Conservation (phyloP, 2,888 invertebrate genomes). For the Ophion ventricosus region DNA sequence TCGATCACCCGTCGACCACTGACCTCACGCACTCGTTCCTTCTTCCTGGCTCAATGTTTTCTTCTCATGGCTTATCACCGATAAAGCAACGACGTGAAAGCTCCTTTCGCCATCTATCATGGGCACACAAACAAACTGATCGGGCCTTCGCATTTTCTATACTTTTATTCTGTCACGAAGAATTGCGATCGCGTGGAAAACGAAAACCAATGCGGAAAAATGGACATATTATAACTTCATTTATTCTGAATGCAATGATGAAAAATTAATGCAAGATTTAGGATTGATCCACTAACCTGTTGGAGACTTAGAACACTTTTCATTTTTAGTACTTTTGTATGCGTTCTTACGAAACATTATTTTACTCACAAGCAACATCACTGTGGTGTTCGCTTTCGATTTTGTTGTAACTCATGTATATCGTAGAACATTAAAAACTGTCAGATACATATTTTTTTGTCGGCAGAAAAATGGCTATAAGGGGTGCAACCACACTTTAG, state of each 20-base stretch:
- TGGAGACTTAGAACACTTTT: neutral
- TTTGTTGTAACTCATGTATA: neutral
- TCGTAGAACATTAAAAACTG: neutral
- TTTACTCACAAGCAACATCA: neutral
- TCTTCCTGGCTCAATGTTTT: slow-evolving; percentile 46
- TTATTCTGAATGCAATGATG: too few species aligned
- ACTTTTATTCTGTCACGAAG: neutral
- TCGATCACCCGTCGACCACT: slow-evolving; percentile 45
- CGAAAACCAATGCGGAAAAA: neutral
- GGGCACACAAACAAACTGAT: neutral
- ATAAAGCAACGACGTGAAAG: neutral
- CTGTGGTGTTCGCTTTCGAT: neutral
- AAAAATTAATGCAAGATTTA: too few species aligned
- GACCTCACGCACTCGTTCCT: slow-evolving; percentile 42
- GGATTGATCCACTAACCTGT: neutral
- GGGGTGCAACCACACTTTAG: neutral
- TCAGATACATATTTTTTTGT: neutral
- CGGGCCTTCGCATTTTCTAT: neutral
- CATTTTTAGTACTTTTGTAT: neutral
- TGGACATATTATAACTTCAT: neutral
- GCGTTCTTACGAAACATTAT: neutral
- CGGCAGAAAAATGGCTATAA: neutral
- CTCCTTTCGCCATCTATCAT: neutral
- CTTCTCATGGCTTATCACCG: neutral
- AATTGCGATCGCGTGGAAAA: neutral